A percentile compares a stretch with the other conserved stretches of the same genome.
Conservation (phyloP, 53 echinoderm and acorn worm species). For the Apostichopus leukothele region DNA sequence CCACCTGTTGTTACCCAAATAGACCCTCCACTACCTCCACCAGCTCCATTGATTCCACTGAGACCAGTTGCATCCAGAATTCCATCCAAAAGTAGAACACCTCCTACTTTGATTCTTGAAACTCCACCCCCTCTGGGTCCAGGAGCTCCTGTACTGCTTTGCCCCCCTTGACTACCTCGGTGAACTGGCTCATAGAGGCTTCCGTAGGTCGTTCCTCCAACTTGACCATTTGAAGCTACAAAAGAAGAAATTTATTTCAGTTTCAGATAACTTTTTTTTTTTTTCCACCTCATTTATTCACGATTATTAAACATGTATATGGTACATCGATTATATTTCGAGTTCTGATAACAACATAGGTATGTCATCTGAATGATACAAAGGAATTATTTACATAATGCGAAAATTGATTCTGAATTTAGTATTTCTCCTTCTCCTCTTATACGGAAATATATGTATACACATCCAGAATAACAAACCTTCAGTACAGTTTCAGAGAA, state of each 20-base stretch:
- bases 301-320: too few species aligned
- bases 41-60: slow-evolving; percentile 36
- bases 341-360: too few species aligned
- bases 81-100: slow-evolving; percentile 80
- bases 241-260: neutral
- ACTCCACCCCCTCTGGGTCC: slow-evolving; percentile 71
- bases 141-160: slow-evolving; percentile 51
- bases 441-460: too few species aligned
- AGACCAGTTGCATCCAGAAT: slow-evolving; percentile 64
- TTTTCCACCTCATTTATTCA: too few species aligned
- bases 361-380: too few species aligned
- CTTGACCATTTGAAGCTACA: slow-evolving; percentile 29
- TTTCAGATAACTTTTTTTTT: too few species aligned
- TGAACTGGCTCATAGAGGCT: slow-evolving; percentile 74
- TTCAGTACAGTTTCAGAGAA: too few species aligned
- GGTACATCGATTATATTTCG: too few species aligned
- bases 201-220: slow-evolving; percentile 68
- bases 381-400: too few species aligned
- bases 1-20: slow-evolving; percentile 88
- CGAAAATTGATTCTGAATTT: too few species aligned
- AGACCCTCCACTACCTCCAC: slow-evolving; percentile 76
- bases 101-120: slow-evolving; percentile 73
- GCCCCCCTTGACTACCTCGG: slow-evolving; percentile 76
- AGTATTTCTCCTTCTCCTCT: too few species aligned
- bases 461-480: too few species aligned